phyloP scores from a whole-genome alignment of 2,113 vertebrate genomes.

The Ophthalmolycus amberensis region DNA sequence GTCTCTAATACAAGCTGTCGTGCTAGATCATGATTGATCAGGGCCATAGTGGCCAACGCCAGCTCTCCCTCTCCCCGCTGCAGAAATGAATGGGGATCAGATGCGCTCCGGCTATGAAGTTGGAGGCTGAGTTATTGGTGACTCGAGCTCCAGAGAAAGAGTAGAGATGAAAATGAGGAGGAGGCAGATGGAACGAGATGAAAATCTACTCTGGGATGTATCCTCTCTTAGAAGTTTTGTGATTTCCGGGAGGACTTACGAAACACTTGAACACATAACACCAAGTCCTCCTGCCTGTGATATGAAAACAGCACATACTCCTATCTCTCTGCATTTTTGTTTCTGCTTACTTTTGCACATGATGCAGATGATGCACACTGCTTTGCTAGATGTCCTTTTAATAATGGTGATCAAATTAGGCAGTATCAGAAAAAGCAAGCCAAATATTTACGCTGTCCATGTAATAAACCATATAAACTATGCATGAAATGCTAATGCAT shows the following conservation, averaged over 20 bases:
- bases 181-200: conserved; percentile 45
- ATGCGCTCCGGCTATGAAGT: conserved; percentile 69
- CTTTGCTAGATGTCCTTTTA: neutral
- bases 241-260: conserved; percentile 32
- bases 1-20: conserved; percentile 72
- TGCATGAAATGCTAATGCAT: neutral
- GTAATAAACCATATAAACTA: neutral
- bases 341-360: neutral
- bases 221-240: conserved; percentile 32
- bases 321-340: neutral
- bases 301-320: neutral
- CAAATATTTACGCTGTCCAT: neutral
- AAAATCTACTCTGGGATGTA: conserved; percentile 29
- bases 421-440: neutral
- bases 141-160: conserved; percentile 39
- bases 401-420: neutral
- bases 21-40: conserved; percentile 81
- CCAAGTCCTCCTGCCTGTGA: conserved; percentile 3
- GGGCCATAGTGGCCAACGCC: conserved; percentile 73
- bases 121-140: conserved; percentile 67
- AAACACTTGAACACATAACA: conserved; percentile 22
- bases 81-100: conserved; percentile 76
- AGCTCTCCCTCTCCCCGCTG: conserved; percentile 72
- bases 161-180: conserved; percentile 46
- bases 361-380: neutral